phyloP scores from a whole-genome alignment of 92 coral and sea anemone genomes.

The Paragorgia papillata region DNA sequence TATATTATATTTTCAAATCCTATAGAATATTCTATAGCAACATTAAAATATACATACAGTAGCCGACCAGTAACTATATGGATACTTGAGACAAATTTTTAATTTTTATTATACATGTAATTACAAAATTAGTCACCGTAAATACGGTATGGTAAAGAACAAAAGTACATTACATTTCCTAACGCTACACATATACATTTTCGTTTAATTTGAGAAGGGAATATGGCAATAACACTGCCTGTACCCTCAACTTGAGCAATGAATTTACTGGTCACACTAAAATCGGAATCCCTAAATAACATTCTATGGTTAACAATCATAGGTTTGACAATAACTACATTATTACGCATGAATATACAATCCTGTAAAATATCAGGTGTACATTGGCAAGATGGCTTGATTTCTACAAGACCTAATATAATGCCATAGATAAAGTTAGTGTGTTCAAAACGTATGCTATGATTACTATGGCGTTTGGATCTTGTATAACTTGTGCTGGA shows the following conservation, averaged over 20 bases:
- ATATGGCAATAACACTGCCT: not conserved
- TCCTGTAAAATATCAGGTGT: conserved; percentile 2
- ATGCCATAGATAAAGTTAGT: conserved; percentile 4
- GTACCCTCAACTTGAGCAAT: conserved; percentile 12
- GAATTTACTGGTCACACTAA: conserved; percentile 9
- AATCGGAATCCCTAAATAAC: conserved; percentile 22
- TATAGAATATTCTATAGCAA: too few species aligned
- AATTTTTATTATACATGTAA: too few species aligned
- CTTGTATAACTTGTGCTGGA: conserved; percentile 19
- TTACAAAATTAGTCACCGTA: not conserved
- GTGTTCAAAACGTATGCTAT: conserved; percentile 9
- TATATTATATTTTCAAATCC: too few species aligned
- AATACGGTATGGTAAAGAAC: conserved; percentile 16
- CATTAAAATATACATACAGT: too few species aligned
- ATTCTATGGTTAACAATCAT: not conserved
- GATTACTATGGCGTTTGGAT: conserved; percentile 28
- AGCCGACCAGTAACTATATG: too few species aligned
- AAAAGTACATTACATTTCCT: too few species aligned
- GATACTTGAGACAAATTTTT: too few species aligned
- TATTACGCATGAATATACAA: not conserved
- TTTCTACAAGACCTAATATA: conserved; percentile 8
- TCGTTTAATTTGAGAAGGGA: conserved; percentile 16
- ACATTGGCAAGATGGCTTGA: conserved; percentile 34
- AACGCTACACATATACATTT: conserved; percentile 15
- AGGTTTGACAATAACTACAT: conserved; percentile 26